Base-by-base conservation (phyloP, 2,797 vertebrate genomes). In the Sorex maritimensis region DNA sequence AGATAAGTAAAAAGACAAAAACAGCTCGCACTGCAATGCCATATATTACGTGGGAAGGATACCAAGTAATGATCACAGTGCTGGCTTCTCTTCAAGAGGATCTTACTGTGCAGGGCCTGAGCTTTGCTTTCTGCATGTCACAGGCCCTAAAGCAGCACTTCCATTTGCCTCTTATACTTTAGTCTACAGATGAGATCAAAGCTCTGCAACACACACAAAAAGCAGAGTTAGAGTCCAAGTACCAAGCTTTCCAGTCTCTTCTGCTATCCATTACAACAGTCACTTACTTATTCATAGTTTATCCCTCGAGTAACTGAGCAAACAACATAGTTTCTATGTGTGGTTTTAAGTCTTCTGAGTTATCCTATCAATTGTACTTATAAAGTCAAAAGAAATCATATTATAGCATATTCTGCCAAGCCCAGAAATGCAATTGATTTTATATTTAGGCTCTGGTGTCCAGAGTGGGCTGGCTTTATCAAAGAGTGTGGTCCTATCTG, bases 271-370 rank as follows among this genome's bases (percentile, higher is more conserved):
- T 17, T 24, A 8, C 74, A 81, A n/a, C 7, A 28, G 26, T 63
- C 49, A 61, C 7, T 61, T 61, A 49, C 41, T 63, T 38, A 63
- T 28, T 61, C 11, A 34, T 15, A 28, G 38, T 38, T 63, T 9
- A 68, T 63, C 7, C 5, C 30, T 5, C 2, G 11, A 68, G 24
- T 46, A 89, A 78, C 69, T 21, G 19, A 63, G 15, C 8, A 14
- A 88, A 55, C 4, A 15, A 41, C 13, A 78, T 79, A 52, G 14
- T 78, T 41, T 58, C 86, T 71, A 38, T 65, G 26, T 63, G 6
- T 81, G 26, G n/a, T 67, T 87, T 95, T 68, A 61, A 2, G 85
- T 86, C 67, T 93, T 68, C 65, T 78, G 24, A 81, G 10, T 55
- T 44, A 58, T 30, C 74, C 55, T 78, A 91, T 87, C 34, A 58